A percentile compares a stretch with the other conserved stretches of the same genome.
phyloP scores from a whole-genome alignment of 1,140 invertebrate genomes.

The Mamestra configurata region DNA sequence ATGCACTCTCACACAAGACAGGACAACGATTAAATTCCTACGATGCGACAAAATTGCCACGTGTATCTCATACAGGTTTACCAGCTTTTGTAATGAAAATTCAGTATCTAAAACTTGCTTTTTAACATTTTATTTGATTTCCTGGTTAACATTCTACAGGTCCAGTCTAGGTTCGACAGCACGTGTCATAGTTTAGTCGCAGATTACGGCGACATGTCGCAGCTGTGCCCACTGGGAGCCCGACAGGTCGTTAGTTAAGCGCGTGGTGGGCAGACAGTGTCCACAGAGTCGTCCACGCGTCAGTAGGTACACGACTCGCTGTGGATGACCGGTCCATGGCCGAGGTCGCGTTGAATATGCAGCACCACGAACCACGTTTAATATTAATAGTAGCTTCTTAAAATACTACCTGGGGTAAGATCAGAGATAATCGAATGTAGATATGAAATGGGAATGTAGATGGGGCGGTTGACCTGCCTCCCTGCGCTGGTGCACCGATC shows the following conservation, averaged over 20 bases:
- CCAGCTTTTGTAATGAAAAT: not conserved
- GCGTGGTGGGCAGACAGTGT: slow-evolving; percentile 10
- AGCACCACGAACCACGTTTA: slow-evolving; percentile 67
- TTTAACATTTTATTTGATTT: not conserved
- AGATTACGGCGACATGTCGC: slow-evolving; percentile 14
- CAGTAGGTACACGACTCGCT: slow-evolving; percentile 52
- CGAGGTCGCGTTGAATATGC: slow-evolving; percentile 80
- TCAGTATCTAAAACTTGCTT: not conserved
- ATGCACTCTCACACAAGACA: slow-evolving; percentile 14
- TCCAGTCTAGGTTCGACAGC: not conserved
- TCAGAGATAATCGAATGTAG: slow-evolving; percentile 80
- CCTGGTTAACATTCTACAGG: not conserved
- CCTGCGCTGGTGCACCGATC: slow-evolving; percentile 39
- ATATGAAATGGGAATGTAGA: slow-evolving; percentile 56
- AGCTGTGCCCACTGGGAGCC: not conserved
- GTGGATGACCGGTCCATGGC: slow-evolving; percentile 77
- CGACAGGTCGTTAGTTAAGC: slow-evolving; percentile 3
- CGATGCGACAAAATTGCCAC: not conserved
- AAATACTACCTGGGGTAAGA: slow-evolving; percentile 75
- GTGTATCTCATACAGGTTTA: not conserved
- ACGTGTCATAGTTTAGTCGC: not conserved
- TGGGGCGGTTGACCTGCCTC: slow-evolving; percentile 72
- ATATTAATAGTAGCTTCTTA: slow-evolving; percentile 80
- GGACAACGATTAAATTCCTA: not conserved
- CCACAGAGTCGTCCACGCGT: not conserved